Percentiles rank a stretch among this genome's conserved stretches.
phyloP scores from a whole-genome alignment of 2,113 vertebrate species.

The Mionectes macconnelli region DNA sequence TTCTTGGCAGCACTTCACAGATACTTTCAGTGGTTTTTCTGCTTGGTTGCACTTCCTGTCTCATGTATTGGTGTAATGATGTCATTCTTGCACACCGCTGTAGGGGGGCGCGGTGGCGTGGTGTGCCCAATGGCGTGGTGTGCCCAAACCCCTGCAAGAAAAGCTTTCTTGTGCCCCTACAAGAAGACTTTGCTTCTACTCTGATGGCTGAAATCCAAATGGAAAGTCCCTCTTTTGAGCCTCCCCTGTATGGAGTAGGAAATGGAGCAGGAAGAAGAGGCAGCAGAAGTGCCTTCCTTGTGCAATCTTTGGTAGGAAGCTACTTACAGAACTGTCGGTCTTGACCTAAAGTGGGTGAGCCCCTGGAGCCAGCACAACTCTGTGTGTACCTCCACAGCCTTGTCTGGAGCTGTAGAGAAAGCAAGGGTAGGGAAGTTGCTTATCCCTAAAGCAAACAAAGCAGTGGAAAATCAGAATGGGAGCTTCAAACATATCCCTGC shows the following conservation, averaged over 20 bases:
- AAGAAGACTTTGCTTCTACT: not conserved
- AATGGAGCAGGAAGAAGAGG: not conserved
- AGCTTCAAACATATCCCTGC: not conserved
- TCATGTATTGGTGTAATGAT: not conserved
- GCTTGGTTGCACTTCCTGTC: conserved; percentile 37
- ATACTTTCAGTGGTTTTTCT: not conserved
- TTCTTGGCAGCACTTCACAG: conserved; percentile 29
- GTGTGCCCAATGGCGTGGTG: too few species aligned
- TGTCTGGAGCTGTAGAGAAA: rapidly evolving
- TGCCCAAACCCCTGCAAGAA: not conserved
- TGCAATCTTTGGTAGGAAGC: not conserved
- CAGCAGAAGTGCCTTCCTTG: not conserved
- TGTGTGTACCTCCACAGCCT: not conserved
- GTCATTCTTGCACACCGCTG: not conserved
- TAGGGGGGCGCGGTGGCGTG: not conserved
- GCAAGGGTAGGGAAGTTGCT: not conserved
- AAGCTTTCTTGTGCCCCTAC: rapidly evolving
- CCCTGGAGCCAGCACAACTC: rapidly evolving
- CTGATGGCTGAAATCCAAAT: not conserved
- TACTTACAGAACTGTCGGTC: not conserved
- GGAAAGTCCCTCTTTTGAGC: not conserved
- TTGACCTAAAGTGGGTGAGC: not conserved
- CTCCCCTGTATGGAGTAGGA: not conserved
- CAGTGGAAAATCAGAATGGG: not conserved
- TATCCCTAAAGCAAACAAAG: not conserved